A percentile compares a stretch with the other conserved stretches of the same genome.
Conservation (phyloP, 2,113 vertebrate genomes). For the Paracanthobrama guichenoti region DNA sequence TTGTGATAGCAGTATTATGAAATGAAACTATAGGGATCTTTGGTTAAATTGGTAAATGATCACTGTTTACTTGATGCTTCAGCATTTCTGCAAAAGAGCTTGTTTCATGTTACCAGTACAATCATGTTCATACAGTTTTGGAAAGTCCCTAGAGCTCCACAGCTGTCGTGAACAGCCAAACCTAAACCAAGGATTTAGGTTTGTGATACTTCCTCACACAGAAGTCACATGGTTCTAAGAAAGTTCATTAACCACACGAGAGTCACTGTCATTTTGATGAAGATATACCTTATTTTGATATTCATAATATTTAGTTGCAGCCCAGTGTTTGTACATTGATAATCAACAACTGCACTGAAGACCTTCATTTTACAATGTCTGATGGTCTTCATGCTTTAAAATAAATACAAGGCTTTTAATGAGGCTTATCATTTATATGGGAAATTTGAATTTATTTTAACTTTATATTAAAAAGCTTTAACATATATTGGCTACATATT, state of each 20-base stretch:
- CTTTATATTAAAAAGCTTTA: too few species aligned
- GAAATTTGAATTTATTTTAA: not conserved
- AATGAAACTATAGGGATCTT: not conserved
- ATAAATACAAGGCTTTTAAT: not conserved
- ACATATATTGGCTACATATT: not conserved
- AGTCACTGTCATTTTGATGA: not conserved
- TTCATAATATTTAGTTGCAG: not conserved
- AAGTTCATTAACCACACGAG: not conserved
- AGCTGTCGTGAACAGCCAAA: not conserved
- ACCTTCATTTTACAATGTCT: not conserved
- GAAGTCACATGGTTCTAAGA: not conserved
- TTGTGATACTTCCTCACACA: not conserved
- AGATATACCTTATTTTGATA: not conserved
- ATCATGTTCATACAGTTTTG: not conserved
- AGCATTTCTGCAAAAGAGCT: not conserved
- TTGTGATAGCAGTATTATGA: not conserved
- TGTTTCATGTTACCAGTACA: not conserved
- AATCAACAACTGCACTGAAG: not conserved
- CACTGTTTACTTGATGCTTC: not conserved
- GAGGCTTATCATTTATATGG: too few species aligned
- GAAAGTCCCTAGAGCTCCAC: slow-evolving; percentile 7
- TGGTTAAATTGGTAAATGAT: not conserved
- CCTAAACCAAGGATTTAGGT: not conserved
- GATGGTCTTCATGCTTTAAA: not conserved
- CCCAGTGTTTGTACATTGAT: not conserved